A percentile compares a stretch with the other conserved stretches of the same genome.
Conservation (phyloP, 2,797 vertebrate species). For the Chaetodon trifasciatus region DNA sequence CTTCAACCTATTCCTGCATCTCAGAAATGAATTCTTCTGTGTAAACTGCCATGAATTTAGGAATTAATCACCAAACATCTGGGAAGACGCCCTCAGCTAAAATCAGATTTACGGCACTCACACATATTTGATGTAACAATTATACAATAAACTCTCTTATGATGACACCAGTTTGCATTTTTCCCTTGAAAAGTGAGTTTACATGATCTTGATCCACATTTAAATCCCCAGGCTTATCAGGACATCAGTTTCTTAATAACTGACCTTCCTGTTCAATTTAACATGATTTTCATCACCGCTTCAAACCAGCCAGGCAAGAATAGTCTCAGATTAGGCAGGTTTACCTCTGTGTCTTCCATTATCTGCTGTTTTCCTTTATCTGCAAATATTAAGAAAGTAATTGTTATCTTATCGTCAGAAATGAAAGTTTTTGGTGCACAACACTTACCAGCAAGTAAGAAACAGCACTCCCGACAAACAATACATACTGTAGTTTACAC, state of each 20-base stretch:
- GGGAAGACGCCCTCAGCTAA: not conserved
- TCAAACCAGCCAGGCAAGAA: not conserved
- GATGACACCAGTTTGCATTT: not conserved
- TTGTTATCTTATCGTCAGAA: not conserved
- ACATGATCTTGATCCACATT: conserved; percentile 16
- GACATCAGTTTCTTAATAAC: conserved; percentile 37
- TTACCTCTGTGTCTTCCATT: not conserved
- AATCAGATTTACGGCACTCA: conserved; percentile 6
- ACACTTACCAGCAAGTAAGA: not conserved
- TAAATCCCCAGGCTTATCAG: conserved; percentile 21
- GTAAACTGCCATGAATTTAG: conserved; percentile 16
- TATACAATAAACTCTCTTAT: conserved; percentile 5
- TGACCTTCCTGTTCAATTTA: conserved; percentile 49
- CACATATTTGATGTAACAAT: conserved; percentile 20
- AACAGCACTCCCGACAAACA: not conserved
- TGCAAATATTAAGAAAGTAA: not conserved
- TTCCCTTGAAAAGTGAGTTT: conserved; percentile 1
- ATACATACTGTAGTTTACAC: not conserved
- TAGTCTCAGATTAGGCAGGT: conserved; percentile 9
- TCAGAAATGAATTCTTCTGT: conserved; percentile 9
- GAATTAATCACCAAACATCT: conserved; percentile 18
- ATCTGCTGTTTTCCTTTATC: not conserved
- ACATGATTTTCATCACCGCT: conserved; percentile 27
- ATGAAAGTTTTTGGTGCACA: not conserved
- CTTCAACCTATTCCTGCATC: conserved; percentile 1